Base-by-base conservation (phyloP, 2,797 vertebrate species). In the Mormyrops attenuatus region DNA sequence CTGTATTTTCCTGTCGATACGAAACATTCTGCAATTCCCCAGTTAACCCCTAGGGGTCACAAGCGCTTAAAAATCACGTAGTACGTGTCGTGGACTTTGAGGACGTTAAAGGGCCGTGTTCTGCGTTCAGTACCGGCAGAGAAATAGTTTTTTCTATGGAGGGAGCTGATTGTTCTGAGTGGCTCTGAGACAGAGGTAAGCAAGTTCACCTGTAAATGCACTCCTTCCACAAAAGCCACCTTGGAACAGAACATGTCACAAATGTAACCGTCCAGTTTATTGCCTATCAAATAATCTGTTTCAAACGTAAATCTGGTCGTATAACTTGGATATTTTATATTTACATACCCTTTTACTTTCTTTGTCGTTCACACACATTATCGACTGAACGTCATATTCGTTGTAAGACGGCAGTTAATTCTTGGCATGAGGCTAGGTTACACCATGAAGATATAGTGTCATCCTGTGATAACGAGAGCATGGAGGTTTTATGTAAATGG, bases 21-120 rank as follows among this genome's bases (percentile, higher is more conserved):
- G 20, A 82, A 82, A 82, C 77, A 82, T 80, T 57, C 13, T 90
- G 85, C 88, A 91, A 73, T 90, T 88, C 53, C 73, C 22, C 1
- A 3, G 1, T 0, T 89, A 80, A 47, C 91, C 95, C 93, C 89
- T 88, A 90, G 93, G 90, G 90, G 94, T 90, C 88, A 88, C 92
- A 90, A 84, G 88, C 89, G 86, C 89, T 22, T 8, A 44, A 55
- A 50, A 82, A 88, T 47, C 34, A 49, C 20, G n/a, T 34, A 52
- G 52, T 85, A 82, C 77, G 15, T 30, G 49, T 50, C 89, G 89
- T 52, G 60, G 63, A 91, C 50, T 80, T 57, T 5, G 26, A 9
- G 13, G 30, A 86, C 77, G 41, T 2, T 9, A 3, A 82, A n/a
- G 77, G 77, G 77, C 17, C 13, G 66, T 38, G 5, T 47, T 47